These are phyloP conservation scores for Poeciliopsis presidionis DNA, from an alignment of 2,797 vertebrate species.

Conservation along the genomic window DNA sequence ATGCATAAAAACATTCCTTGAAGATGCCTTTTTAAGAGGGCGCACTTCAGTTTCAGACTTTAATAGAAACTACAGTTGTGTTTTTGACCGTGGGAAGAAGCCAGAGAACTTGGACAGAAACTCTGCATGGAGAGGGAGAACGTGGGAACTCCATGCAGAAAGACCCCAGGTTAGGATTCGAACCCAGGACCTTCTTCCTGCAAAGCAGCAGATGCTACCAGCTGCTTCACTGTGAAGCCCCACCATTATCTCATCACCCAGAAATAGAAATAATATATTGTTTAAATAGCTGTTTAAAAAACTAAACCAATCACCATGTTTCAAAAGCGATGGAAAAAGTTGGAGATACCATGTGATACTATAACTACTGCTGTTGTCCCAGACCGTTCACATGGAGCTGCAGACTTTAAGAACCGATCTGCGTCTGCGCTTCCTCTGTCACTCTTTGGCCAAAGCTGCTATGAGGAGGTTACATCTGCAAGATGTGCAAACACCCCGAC, in stretches of 20 bases:
- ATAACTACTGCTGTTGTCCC: background rate
- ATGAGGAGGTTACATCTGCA: constrained; percentile 48
- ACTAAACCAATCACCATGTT: background rate
- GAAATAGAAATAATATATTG: background rate
- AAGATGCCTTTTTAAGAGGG: background rate
- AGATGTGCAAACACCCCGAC: constrained; percentile 59
- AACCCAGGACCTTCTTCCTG: background rate
- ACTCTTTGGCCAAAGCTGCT: constrained; percentile 35
- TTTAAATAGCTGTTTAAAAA: background rate
- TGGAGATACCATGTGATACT: background rate
- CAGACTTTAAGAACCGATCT: background rate
- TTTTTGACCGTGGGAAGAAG: background rate
- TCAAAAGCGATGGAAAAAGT: background rate
- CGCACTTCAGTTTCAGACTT: background rate
- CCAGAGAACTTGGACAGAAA: background rate
- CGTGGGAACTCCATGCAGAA: background rate
- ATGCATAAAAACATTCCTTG: background rate
- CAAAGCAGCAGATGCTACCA: background rate
- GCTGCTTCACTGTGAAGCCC: background rate
- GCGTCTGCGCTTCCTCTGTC: background rate
- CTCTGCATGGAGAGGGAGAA: background rate
- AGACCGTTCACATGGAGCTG: background rate
- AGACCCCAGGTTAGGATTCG: background rate
- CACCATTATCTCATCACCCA: background rate
- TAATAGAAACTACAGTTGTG: background rate